Conservation (phyloP, 2,888 invertebrate species). For the Synanthedon myopaeformis region DNA sequence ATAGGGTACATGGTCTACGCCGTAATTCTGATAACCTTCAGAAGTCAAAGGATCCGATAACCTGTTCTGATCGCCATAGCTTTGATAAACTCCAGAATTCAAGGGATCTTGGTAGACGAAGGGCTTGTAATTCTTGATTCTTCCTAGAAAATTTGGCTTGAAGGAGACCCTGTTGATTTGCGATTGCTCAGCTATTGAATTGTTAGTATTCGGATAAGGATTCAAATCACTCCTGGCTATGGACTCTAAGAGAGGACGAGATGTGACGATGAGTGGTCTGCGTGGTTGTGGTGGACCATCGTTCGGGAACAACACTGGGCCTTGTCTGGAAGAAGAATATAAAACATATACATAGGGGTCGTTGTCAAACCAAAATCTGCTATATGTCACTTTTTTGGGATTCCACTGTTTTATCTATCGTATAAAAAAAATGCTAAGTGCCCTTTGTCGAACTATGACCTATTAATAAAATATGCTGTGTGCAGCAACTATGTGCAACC, state of each 20-base stretch:
- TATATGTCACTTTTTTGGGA: too few relatives aligned
- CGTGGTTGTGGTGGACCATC: conserved; percentile 42
- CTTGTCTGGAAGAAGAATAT: conserved; percentile 25
- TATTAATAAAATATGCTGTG: too few relatives aligned
- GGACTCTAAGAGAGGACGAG: conserved; percentile 47
- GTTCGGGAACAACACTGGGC: conserved; percentile 59
- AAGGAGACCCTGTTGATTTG: conserved; percentile 21
- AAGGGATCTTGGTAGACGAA: conserved; percentile 11
- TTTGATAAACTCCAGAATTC: conserved; percentile 13
- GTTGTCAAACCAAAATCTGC: too few relatives aligned
- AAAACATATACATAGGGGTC: too few relatives aligned
- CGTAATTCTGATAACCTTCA: conserved; percentile 12
- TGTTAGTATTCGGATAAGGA: conserved; percentile 16
- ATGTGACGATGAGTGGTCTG: conserved; percentile 51
- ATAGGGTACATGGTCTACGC: conserved; percentile 14
- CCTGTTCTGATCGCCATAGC: conserved; percentile 4
- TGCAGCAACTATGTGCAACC: too few relatives aligned
- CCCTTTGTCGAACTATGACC: too few relatives aligned
- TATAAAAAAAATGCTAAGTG: too few relatives aligned
- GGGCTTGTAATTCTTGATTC: conserved; percentile 24
- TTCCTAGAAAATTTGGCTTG: conserved; percentile 20
- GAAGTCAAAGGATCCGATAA: conserved; percentile 10
- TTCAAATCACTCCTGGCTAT: conserved; percentile 46
- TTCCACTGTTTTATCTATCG: too few relatives aligned
- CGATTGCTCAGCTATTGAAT: conserved; percentile 22